These are phyloP conservation scores for Daphoenositta chrysoptera DNA, from an alignment of 2,113 vertebrate species.

Conservation along the genomic window DNA sequence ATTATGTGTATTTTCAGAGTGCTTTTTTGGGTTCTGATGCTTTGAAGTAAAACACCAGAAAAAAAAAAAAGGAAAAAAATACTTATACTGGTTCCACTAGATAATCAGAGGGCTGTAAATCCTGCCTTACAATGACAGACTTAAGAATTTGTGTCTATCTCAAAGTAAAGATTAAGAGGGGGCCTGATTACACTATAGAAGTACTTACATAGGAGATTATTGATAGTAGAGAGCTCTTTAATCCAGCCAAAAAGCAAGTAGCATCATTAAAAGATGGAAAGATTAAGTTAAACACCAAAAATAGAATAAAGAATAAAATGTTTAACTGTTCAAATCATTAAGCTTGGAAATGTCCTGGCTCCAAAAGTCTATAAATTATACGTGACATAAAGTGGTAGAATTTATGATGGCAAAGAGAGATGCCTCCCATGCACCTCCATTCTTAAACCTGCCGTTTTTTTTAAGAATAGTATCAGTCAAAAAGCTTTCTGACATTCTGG, in stretches of 20 bases:
- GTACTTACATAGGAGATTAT: not conserved
- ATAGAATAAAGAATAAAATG: not conserved
- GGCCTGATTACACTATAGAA: not conserved
- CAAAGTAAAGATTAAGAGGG: not conserved
- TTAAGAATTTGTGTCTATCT: not conserved
- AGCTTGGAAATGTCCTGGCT: not conserved
- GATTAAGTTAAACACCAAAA: not conserved
- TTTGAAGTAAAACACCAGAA: not conserved
- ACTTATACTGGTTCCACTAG: not conserved
- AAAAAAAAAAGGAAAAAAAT: not conserved
- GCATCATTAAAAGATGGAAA: not conserved
- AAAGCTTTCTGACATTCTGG: not conserved
- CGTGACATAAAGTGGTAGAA: rapidly evolving
- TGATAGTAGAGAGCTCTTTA: not conserved
- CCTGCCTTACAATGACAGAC: not conserved
- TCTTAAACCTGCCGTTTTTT: not conserved
- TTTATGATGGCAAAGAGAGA: not conserved
- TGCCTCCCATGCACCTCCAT: not conserved
- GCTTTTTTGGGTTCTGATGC: not conserved
- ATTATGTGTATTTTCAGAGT: not conserved
- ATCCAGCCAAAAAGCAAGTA: not conserved
- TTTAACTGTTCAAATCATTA: not conserved
- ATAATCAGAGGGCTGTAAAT: not conserved
- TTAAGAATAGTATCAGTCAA: not conserved
- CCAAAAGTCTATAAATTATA: not conserved